phyloP scores from a whole-genome alignment of 2,888 invertebrate species.

The Lasius platythorax region DNA sequence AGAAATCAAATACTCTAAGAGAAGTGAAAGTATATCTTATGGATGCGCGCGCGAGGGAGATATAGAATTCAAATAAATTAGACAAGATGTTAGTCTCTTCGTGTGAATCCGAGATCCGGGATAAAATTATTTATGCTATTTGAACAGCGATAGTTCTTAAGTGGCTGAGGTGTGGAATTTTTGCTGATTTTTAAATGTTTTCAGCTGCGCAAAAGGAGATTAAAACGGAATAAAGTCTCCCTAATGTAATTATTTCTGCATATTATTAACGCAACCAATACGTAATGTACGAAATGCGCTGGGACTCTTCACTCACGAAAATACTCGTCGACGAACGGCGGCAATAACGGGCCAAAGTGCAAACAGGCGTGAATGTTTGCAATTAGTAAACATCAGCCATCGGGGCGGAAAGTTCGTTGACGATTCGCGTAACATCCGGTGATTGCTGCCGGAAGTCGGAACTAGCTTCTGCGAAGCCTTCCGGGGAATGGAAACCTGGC shows the following conservation, averaged over 20 bases:
- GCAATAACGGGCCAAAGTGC: background rate
- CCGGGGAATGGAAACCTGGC: conserved; percentile 52
- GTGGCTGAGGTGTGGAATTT: background rate
- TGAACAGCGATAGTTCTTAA: background rate
- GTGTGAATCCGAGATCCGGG: background rate
- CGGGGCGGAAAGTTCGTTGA: conserved; percentile 60
- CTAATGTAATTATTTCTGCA: background rate
- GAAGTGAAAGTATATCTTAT: conserved; percentile 23
- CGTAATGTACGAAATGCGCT: background rate
- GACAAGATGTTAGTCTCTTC: background rate
- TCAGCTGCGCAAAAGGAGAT: background rate
- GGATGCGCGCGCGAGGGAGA: background rate
- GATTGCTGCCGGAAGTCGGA: conserved; percentile 58
- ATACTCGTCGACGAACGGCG: conserved; percentile 20
- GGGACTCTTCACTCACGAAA: conserved; percentile 3
- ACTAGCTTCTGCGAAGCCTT: conserved; percentile 55
- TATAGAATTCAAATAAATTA: conserved; percentile 11
- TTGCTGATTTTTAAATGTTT: background rate
- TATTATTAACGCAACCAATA: background rate
- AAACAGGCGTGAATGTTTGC: conserved; percentile 44
- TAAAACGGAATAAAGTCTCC: background rate
- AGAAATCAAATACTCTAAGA: conserved; percentile 47
- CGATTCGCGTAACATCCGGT: conserved; percentile 63
- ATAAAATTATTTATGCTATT: background rate
- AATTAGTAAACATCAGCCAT: conserved; percentile 55